Evolutionary conservation across 23 tunicate genomes (phyloP).

Genomic region (Diplosoma virens): DNA sequence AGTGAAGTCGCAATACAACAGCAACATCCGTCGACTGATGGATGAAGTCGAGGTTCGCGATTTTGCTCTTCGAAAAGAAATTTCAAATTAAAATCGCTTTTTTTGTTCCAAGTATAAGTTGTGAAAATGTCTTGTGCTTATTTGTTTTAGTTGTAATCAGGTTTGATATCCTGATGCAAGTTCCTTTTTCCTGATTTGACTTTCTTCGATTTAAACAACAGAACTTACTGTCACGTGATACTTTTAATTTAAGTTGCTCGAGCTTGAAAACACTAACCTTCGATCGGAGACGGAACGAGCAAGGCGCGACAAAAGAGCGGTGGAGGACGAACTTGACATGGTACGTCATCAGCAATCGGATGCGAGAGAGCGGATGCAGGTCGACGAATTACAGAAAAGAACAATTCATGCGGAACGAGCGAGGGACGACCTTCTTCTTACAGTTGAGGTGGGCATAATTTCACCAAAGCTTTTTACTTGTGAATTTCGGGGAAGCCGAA

Average conservation of each 20-base stretch:
- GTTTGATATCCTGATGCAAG: no score
- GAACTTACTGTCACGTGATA: no score
- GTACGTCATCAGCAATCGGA: slow-evolving; percentile 22
- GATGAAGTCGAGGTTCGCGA: slow-evolving; percentile 60
- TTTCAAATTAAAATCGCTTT: no score
- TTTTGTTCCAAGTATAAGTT: no score
- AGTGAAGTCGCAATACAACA: slow-evolving; percentile 44
- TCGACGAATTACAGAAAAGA: slow-evolving; percentile 59
- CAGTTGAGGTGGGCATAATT: slow-evolving; percentile 44
- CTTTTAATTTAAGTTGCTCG: no score
- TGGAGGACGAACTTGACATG: slow-evolving; percentile 67
- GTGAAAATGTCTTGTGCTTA: no score
- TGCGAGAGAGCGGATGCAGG: slow-evolving; percentile 1
- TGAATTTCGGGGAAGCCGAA: no score
- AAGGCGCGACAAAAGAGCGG: slow-evolving; percentile 56
- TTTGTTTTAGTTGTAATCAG: no score
- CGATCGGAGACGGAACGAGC: slow-evolving; percentile 68
- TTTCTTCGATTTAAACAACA: no score
- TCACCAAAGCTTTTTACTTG: background rate
- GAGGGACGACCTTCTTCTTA: slow-evolving; percentile 62
- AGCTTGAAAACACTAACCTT: slow-evolving; percentile 56
- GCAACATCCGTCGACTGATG: slow-evolving; percentile 36
- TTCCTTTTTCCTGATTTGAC: no score
- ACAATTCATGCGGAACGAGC: slow-evolving; percentile 71
- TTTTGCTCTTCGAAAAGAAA: no score